Evolutionary conservation across 2,797 vertebrate species (phyloP), one percentile per base, ranked within the genome.

Genomic region (Lithobates sylvaticus): DNA sequence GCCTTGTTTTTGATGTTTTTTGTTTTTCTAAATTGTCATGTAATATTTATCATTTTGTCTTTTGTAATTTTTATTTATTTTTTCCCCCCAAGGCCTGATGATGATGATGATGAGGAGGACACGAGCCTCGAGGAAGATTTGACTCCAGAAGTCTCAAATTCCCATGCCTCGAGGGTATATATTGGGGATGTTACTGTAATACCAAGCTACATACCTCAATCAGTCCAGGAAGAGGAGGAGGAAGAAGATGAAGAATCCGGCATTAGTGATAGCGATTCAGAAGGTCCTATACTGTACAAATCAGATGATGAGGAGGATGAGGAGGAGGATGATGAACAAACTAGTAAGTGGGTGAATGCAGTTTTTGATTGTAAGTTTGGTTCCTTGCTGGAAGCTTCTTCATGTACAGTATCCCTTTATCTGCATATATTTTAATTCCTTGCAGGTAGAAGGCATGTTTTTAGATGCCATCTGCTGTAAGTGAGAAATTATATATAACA

Each of bases 91-190:
- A 99, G 98, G 91, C 96, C 97, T 93, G 97, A 99, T n/a, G 98
- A 99, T 91, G 97, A 97, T 88, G 98, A 98, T 89, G 96, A 96
- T 0, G 96, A 96, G 81, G 97, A 96, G 0, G 96, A 97, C n/a
- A 96, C 97, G 0, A 93, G 91, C 0, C 93, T 93, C 76, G 91
- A 88, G 39, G 93, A 92, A 36, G 94, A 87, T 91, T 95, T 81
- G 1, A 71, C 76, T 34, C 86, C 81, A 47, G 86, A 80, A 54
- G 39, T 93, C 88, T 92, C 92, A 0, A 93, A 69, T 32, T 36
- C 36, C 5, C 42, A 68, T 61, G 6, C 58, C 3, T 93, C 94
- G 10, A 90, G 88, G 42, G 95, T 96, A 32, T 93, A 96, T 72
- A 91, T 95, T n/a, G 97, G 96, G 69, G 96, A 97, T 0, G 44